phyloP scores from a whole-genome alignment of 1,140 invertebrate genomes.

The Radopholus similis region DNA sequence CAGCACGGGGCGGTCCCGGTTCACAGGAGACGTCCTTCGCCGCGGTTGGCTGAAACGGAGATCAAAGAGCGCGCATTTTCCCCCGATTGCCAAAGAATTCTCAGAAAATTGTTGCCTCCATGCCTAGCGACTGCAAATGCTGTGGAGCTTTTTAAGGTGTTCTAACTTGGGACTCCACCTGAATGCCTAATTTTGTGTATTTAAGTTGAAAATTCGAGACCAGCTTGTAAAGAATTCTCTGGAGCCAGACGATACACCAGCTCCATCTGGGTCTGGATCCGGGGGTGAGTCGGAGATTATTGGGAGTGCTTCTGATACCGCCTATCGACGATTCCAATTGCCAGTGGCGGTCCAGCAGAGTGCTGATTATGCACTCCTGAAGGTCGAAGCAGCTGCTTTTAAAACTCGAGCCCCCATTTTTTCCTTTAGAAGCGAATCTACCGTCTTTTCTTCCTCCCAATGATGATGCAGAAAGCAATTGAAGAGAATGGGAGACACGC shows the following conservation, averaged over 20 bases:
- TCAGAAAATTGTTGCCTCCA: conserved; percentile 2
- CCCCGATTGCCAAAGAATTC: neutral
- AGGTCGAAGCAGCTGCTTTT: neutral
- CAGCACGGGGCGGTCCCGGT: neutral
- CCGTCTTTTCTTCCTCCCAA: conserved; percentile 13
- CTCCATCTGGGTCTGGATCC: neutral
- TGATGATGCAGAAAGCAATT: conserved; percentile 4
- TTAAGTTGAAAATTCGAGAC: neutral
- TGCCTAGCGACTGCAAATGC: conserved; percentile 1
- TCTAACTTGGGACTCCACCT: neutral
- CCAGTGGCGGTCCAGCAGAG: neutral
- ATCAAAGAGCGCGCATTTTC: neutral
- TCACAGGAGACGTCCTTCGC: neutral
- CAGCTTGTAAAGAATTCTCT: neutral
- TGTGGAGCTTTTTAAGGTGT: neutral
- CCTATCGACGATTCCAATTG: neutral
- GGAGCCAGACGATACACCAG: neutral
- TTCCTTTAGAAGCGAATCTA: conserved; percentile 8
- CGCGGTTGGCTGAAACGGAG: neutral
- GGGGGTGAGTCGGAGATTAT: neutral
- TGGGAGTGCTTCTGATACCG: neutral
- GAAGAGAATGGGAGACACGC: no score
- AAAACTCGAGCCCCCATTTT: neutral
- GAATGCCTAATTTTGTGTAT: neutral
- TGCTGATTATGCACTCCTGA: conserved; percentile 10